A percentile compares a stretch with the other conserved stretches of the same genome.
phyloP scores from a whole-genome alignment of 2,797 vertebrate genomes.

The Smutsia gigantea region DNA sequence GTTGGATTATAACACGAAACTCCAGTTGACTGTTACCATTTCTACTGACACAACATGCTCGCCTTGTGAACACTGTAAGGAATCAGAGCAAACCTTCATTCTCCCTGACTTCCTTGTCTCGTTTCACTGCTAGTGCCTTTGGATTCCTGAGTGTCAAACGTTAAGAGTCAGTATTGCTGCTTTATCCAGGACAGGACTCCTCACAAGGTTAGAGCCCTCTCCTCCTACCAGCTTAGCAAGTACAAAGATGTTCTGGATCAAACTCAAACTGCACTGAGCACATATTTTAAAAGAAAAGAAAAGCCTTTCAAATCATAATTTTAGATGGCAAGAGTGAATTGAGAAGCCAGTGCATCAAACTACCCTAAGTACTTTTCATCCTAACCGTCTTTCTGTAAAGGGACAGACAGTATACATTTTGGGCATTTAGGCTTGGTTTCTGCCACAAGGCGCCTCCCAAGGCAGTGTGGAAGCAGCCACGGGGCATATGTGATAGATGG shows the following conservation, averaged over 20 bases:
- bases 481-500: rapidly evolving
- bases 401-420: neutral
- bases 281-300: neutral
- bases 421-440: neutral
- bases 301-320: neutral
- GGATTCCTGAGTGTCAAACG: neutral
- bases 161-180: neutral
- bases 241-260: neutral
- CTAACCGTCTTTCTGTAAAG: neutral
- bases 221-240: neutral
- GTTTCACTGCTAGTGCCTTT: neutral
- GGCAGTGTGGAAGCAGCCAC: neutral
- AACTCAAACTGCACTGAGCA: slow-evolving; percentile 1
- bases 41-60: neutral
- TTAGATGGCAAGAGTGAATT: neutral
- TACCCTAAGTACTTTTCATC: neutral
- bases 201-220: neutral
- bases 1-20: neutral
- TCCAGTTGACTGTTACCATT: neutral
- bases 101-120: neutral
- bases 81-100: neutral
- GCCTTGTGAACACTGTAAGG: neutral
- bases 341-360: neutral
- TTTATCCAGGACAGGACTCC: neutral
- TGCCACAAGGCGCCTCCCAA: too few species aligned